Percentiles rank a stretch among this genome's conserved stretches.
Conservation (phyloP, 1,140 invertebrate species). For the Drosophila obscura region DNA sequence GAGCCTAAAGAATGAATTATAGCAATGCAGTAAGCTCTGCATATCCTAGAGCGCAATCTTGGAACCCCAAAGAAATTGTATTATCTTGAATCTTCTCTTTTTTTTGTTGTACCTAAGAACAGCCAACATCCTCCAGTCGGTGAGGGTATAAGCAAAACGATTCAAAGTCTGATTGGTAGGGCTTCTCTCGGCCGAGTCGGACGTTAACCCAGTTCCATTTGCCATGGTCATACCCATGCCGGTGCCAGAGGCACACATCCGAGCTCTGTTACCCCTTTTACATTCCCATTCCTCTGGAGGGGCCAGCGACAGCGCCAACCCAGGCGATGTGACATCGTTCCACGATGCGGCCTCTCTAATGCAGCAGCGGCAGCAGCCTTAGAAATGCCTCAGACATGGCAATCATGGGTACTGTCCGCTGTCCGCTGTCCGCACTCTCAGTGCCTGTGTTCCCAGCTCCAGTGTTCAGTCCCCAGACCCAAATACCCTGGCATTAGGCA, state of each 20-base stretch:
- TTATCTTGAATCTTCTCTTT: neutral
- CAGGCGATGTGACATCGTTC: conserved; percentile 40
- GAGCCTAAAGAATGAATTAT: neutral
- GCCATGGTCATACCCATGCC: conserved; percentile 25
- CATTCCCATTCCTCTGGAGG: too few species aligned
- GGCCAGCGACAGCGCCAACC: neutral
- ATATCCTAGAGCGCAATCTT: neutral
- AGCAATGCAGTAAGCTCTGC: too few species aligned
- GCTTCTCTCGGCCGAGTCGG: conserved; percentile 54
- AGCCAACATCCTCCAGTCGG: conserved; percentile 1
- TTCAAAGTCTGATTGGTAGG: conserved; percentile 40
- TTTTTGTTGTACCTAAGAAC: neutral
- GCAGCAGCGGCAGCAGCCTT: conserved; percentile 64
- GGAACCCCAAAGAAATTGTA: too few species aligned
- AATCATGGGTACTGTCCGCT: conserved; percentile 37
- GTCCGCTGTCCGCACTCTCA: conserved; percentile 17
- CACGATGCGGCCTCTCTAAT: conserved; percentile 51
- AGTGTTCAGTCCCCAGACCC: conserved; percentile 11
- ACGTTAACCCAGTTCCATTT: conserved; percentile 71
- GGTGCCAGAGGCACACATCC: neutral
- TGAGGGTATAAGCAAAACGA: conserved; percentile 26
- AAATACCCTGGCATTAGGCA: conserved; percentile 39
- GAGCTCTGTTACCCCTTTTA: neutral
- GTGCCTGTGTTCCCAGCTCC: conserved; percentile 31
- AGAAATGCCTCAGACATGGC: conserved; percentile 57